Evolutionary conservation across 2,113 vertebrate species (phyloP).

Genomic region (Antigone vipio): DNA sequence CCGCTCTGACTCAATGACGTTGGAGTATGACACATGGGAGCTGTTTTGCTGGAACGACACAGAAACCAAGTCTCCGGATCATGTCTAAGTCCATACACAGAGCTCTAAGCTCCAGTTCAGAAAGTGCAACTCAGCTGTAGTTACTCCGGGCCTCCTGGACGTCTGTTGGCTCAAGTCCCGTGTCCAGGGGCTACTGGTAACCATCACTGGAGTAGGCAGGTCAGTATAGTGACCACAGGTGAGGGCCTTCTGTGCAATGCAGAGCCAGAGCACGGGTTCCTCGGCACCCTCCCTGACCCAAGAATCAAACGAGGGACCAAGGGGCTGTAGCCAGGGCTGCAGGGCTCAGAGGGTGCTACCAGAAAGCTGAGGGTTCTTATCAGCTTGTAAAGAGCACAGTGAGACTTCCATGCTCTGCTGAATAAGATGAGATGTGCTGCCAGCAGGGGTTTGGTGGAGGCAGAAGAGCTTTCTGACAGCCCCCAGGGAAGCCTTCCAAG

Average conservation of each 20-base stretch:
- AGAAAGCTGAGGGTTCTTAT: neutral
- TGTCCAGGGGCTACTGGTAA: neutral
- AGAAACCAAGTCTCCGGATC: neutral
- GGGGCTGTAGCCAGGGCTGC: neutral
- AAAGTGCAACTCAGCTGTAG: neutral
- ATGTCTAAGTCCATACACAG: neutral
- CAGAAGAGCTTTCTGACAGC: neutral
- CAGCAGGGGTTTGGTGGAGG: neutral
- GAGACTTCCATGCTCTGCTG: neutral
- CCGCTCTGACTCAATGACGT: neutral
- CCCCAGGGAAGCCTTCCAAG: neutral
- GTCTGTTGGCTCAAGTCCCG: neutral
- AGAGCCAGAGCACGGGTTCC: neutral
- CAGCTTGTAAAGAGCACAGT: neutral
- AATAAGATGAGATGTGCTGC: neutral
- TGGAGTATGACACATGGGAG: constrained; percentile 50
- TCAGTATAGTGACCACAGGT: neutral
- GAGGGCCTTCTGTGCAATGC: neutral
- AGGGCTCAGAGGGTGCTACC: neutral
- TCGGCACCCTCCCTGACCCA: neutral
- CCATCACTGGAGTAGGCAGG: neutral
- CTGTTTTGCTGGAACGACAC: constrained; percentile 50
- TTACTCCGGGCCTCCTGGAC: neutral
- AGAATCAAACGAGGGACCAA: neutral
- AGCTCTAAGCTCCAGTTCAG: neutral